Base-by-base conservation (phyloP, 2,797 vertebrate genomes). In the Schizopygopsis pylzovi region DNA sequence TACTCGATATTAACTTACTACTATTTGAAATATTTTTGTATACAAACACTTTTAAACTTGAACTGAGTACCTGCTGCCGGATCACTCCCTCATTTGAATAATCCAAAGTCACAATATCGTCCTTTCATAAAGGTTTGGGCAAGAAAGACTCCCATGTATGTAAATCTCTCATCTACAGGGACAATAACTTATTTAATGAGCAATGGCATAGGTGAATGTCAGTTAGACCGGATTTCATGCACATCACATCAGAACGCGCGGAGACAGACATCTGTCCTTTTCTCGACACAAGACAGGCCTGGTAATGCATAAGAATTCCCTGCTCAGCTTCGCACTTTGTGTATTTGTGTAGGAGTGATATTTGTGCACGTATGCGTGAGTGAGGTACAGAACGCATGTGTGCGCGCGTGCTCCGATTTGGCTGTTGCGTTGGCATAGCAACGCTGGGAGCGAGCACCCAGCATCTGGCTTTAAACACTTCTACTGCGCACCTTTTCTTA, bases 381-480 rank as follows among this genome's bases (percentile, higher is more conserved):
- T 77, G 75, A 78, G 80, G 56, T 81, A 82, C 22, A 43, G 63
- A 75, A 15, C 39, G 49, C 73, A 54, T 52, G 59, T 52, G 59
- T 41, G 43, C 65, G 73, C 54, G 45, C 13, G 72, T 43, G 79
- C 81, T 90, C 91, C 88, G 91, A 91, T 92, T 93, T 91, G 90
- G 89, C 91, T 87, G 91, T 73, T 78, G 68, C 56, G 94, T 95
- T 96, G 91, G 94, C 95, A 89, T 93, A 92, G 94, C 93, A 96
- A 96, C 95, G 67, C 88, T 79, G 67, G 91, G 89, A 16, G 63
- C 41, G 82, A 90, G 93, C 87, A 82, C 87, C 81, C 75, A 79
- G 70, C 61, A 77, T 72, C 59, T 81, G 65, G 47, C 63, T 88
- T 83, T 72, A 71, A 87, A 85, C 20, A 41, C 63, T 67, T 71